Percentiles rank a stretch among this genome's conserved stretches.
Evolutionary conservation across 2,797 vertebrate species (phyloP).

Genomic region (Prionace glauca): DNA sequence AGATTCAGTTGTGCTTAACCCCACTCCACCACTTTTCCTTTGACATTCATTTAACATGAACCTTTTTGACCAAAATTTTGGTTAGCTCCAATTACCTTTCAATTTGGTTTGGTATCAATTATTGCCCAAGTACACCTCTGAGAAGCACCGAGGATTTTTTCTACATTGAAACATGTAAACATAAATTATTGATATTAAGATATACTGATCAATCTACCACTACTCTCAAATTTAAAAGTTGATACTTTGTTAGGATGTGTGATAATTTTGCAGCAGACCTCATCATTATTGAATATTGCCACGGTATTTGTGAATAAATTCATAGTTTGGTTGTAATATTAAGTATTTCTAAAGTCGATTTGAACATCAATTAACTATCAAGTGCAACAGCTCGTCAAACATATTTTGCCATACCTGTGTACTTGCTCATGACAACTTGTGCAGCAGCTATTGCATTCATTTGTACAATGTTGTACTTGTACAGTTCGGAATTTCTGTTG

Average conservation of each 20-base stretch:
- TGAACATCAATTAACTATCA: not conserved
- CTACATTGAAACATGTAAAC: not conserved
- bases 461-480: constrained; percentile 86
- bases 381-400: not conserved
- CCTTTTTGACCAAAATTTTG: not conserved
- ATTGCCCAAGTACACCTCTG: not conserved
- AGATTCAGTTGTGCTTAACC: not conserved
- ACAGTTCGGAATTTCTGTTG: constrained; percentile 83
- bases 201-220: not conserved
- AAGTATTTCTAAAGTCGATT: not conserved
- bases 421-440: constrained; percentile 84
- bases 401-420: constrained; percentile 66
- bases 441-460: constrained; percentile 93
- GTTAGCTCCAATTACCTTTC: not conserved
- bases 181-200: not conserved
- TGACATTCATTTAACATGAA: not conserved
- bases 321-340: too few relatives aligned
- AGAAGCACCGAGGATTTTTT: not conserved
- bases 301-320: not conserved
- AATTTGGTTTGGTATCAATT: not conserved
- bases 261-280: not conserved
- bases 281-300: not conserved
- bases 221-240: not conserved
- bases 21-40: not conserved
- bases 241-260: not conserved